phyloP scores from a whole-genome alignment of 1,140 invertebrate genomes.

The Calliopsis andreniformis region DNA sequence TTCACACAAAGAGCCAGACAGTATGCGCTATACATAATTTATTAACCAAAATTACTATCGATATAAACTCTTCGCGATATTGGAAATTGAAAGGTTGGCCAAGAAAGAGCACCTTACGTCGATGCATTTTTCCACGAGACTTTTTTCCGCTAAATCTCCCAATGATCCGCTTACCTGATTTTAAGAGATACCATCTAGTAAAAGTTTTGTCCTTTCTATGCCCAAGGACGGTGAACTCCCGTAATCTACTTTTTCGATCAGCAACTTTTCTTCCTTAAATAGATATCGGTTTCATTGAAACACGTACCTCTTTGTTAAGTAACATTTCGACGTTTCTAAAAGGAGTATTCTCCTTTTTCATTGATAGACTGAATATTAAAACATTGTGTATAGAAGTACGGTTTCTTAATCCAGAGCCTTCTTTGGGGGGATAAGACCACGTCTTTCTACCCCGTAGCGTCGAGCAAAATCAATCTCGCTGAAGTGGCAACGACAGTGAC shows the following conservation, averaged over 20 bases:
- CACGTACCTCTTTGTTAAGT: not conserved
- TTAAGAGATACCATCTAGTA: conserved; percentile 65
- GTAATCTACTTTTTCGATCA: conserved; percentile 23
- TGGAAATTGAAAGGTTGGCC: not conserved
- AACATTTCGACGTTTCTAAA: not conserved
- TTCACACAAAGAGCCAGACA: too few relatives aligned
- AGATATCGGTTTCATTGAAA: conserved; percentile 4
- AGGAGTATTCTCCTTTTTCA: not conserved
- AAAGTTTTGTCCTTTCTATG: conserved; percentile 68
- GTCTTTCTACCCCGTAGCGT: conserved; percentile 12
- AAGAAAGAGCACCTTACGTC: not conserved
- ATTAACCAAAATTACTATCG: not conserved
- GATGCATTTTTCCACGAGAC: conserved; percentile 6
- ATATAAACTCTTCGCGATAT: not conserved
- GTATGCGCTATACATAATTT: too few relatives aligned
- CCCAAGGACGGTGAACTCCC: not conserved
- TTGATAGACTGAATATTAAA: not conserved
- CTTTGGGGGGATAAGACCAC: too few relatives aligned
- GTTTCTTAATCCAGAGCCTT: conserved; percentile 4
- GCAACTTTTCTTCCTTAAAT: conserved; percentile 35
- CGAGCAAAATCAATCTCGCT: conserved; percentile 9
- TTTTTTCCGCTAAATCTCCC: conserved; percentile 60
- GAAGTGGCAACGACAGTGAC: conserved; percentile 13
- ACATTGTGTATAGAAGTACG: conserved; percentile 1
- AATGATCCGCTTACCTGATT: conserved; percentile 74